These are phyloP conservation scores for Lochmaea crataegi DNA, from an alignment of 2,888 invertebrate species.

Conservation along the genomic window DNA sequence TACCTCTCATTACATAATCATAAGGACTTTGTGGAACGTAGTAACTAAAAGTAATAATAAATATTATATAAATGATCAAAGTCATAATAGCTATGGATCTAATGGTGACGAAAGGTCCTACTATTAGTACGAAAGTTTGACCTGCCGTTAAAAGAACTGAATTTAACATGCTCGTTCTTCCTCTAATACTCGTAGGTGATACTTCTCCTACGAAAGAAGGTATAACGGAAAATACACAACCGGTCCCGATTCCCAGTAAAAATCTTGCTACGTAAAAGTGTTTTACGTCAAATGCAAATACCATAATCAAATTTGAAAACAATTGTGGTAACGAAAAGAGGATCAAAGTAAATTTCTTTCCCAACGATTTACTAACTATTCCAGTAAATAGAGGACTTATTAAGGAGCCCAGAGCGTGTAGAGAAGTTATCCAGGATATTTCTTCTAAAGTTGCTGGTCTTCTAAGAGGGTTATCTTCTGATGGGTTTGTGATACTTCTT, in stretches of 20 bases:
- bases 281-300: constrained; percentile 44
- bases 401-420: constrained; percentile 52
- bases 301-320: constrained; percentile 61
- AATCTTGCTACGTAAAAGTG: constrained; percentile 68
- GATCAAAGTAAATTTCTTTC: constrained; percentile 76
- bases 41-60: constrained; percentile 45
- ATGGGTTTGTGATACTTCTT: constrained; percentile 37
- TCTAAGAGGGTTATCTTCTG: constrained; percentile 49
- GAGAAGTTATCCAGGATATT: constrained; percentile 53
- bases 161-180: constrained; percentile 59
- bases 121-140: constrained; percentile 42
- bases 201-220: constrained; percentile 91
- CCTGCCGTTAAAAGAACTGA: constrained; percentile 44
- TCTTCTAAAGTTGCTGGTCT: constrained; percentile 46
- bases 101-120: constrained; percentile 51
- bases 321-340: constrained; percentile 74
- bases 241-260: constrained; percentile 74
- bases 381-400: constrained; percentile 51
- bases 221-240: constrained; percentile 76
- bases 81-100: constrained; percentile 44
- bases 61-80: constrained; percentile 44
- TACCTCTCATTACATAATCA: constrained; percentile 45
- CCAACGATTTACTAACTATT: constrained; percentile 57
- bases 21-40: constrained; percentile 52
- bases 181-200: constrained; percentile 82